Evolutionary conservation across 92 coral and sea anemone genomes (phyloP), one percentile per base, ranked within the genome.

Genomic region (Porites rus): DNA sequence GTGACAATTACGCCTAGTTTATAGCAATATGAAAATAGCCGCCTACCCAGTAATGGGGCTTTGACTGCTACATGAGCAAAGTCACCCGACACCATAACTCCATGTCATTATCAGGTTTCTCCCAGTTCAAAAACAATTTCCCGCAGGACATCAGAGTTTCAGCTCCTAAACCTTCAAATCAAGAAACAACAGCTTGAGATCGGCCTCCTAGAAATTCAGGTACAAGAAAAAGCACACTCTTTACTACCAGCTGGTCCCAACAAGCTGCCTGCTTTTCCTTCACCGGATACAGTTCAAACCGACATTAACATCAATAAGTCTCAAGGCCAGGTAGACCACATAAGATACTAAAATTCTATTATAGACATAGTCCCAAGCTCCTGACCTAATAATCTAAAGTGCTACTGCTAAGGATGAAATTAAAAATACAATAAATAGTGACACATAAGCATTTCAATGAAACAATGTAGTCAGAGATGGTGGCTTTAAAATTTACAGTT

Each of bases 261-360:
- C 9, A 74, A 74, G 56, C 77, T 64, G 13, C 2, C 61, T 14
- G 6, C 77, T 9, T 4, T 58, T 58, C 81, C 81, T 28, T 76
- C 52, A 54, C 56, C 56, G 54, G 81, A 76, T 12, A 76, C 68
- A 3, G 81, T 76, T 4, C 22, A 56, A 11, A 4, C 54, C 22
- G 56, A 69, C 18, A 2, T 17, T 62, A 76, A 76, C 54, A 3
- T 28, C 69, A 28, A 53, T 58, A 76, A 58, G 81, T 76, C 81
- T 11, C 69, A 76, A 61, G 51, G 81, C 61, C 81, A 76, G 22
- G 51, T 76, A 46, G 66, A 54, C 80, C 68, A 76, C 22, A 76
- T 28, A 28, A 2, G 2, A 28, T 28, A 28, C 31, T 28, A 28
- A 28, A 28, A 28, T 2, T 28, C 31, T 28, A 28, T 28, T 28